Conservation (phyloP, 2,797 vertebrate genomes). For the Aeoliscus strigatus region DNA sequence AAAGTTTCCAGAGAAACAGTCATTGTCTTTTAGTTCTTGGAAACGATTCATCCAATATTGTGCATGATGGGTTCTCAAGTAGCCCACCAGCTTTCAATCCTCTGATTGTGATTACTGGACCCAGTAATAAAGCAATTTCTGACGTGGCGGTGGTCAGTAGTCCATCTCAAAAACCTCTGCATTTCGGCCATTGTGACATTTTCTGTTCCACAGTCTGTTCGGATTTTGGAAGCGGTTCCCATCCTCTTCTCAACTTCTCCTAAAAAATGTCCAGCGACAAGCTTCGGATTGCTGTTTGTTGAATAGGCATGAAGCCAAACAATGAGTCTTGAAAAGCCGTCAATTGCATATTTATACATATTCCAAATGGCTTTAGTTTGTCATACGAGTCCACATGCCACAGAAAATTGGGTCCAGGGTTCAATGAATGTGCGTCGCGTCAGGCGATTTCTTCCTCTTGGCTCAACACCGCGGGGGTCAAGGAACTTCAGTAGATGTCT, state of each 20-base stretch:
- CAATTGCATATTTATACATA: constrained; percentile 18
- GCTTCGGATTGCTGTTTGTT: constrained; percentile 24
- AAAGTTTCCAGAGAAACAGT: constrained; percentile 25
- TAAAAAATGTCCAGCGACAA: constrained; percentile 23
- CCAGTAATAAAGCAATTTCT: constrained; percentile 11
- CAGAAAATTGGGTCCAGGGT: constrained; percentile 7
- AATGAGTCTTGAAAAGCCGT: constrained; percentile 22
- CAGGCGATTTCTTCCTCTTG: neutral
- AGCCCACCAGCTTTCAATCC: constrained; percentile 29
- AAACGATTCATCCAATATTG: constrained; percentile 27
- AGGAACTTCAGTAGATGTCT: no score
- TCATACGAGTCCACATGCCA: constrained; percentile 20
- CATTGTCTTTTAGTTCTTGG: constrained; percentile 31
- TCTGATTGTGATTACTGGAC: constrained; percentile 28
- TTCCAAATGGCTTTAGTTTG: constrained; percentile 2
- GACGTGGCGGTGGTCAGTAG: neutral
- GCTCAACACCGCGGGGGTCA: neutral
- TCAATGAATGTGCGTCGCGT: neutral
- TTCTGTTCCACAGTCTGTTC: constrained; percentile 20
- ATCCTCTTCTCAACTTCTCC: constrained; percentile 7
- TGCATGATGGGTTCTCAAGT: constrained; percentile 17
- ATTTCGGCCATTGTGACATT: constrained; percentile 33
- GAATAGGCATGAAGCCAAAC: constrained; percentile 24
- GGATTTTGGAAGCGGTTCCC: neutral
- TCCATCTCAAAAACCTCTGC: constrained; percentile 12